Conservation (phyloP, 2,797 vertebrate genomes). For the Xenops minutus region DNA sequence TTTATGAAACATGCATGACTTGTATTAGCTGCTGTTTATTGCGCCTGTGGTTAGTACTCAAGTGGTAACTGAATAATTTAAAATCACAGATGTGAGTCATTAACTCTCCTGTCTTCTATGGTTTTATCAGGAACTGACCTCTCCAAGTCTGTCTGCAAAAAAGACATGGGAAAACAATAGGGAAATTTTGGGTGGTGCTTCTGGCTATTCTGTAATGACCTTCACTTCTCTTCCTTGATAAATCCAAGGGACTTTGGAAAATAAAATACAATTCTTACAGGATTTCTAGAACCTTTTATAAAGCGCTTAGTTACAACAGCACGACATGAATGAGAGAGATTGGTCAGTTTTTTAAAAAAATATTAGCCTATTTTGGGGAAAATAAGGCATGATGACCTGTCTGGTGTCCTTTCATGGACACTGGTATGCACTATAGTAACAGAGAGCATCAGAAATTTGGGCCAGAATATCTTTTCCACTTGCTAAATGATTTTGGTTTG, state of each 20-base stretch:
- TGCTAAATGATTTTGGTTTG: not conserved
- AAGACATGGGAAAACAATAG: not conserved
- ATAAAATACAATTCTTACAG: not conserved
- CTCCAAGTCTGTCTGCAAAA: not conserved
- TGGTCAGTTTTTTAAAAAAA: not conserved
- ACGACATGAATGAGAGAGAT: not conserved
- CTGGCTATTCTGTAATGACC: not conserved
- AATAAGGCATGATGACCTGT: not conserved
- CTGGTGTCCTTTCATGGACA: not conserved
- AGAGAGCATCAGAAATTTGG: not conserved
- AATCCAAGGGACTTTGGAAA: not conserved
- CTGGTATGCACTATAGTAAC: not conserved
- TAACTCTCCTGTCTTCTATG: not conserved
- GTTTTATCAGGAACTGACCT: conserved; percentile 35
- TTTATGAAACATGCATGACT: conserved; percentile 56
- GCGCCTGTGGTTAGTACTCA: not conserved
- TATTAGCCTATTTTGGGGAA: not conserved
- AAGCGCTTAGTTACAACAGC: not conserved
- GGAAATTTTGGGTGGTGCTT: not conserved
- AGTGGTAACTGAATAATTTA: conserved; percentile 55
- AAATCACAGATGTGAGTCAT: conserved; percentile 40
- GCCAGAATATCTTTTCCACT: not conserved
- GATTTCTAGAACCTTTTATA: not conserved
- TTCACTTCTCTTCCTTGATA: not conserved
- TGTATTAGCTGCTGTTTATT: conserved; percentile 33